These are phyloP conservation scores for Ploceus nigricollis DNA, from an alignment of 2,113 vertebrate genomes.

Conservation along the genomic window DNA sequence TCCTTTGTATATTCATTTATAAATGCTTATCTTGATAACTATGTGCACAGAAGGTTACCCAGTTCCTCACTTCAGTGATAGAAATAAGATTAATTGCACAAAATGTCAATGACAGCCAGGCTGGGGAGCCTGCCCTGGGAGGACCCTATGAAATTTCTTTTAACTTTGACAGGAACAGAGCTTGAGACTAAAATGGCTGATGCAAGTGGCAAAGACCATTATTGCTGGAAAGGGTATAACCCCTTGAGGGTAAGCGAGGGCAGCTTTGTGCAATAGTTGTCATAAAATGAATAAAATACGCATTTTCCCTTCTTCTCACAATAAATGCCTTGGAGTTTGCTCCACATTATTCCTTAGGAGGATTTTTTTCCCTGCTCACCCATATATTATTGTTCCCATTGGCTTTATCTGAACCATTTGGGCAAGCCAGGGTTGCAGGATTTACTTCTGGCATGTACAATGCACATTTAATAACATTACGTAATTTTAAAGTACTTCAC, in stretches of 20 bases:
- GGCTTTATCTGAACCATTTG: background rate
- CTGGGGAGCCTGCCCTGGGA: background rate
- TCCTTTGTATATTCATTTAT: slow-evolving; percentile 13
- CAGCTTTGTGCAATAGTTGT: background rate
- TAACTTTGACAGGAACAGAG: background rate
- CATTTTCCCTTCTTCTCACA: background rate
- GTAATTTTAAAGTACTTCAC: background rate
- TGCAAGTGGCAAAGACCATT: background rate
- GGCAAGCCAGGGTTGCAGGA: background rate
- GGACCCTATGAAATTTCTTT: slow-evolving; percentile 9
- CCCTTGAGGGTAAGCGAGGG: background rate
- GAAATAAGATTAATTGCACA: slow-evolving; percentile 38
- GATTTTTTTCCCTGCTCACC: background rate
- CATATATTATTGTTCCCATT: slow-evolving; percentile 1
- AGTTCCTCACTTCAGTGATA: background rate
- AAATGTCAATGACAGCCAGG: background rate
- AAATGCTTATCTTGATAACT: slow-evolving; percentile 47
- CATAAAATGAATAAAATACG: background rate
- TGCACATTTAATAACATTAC: background rate
- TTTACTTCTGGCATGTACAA: background rate
- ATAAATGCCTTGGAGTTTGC: background rate
- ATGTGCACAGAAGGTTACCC: slow-evolving; percentile 19
- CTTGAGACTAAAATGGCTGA: background rate
- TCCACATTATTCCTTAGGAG: background rate
- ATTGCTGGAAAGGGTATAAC: background rate